A percentile compares a stretch with the other conserved stretches of the same genome.
Evolutionary conservation across 64 coral and sea anemone species (phyloP).

Genomic region (Astreopora myriophthalma): DNA sequence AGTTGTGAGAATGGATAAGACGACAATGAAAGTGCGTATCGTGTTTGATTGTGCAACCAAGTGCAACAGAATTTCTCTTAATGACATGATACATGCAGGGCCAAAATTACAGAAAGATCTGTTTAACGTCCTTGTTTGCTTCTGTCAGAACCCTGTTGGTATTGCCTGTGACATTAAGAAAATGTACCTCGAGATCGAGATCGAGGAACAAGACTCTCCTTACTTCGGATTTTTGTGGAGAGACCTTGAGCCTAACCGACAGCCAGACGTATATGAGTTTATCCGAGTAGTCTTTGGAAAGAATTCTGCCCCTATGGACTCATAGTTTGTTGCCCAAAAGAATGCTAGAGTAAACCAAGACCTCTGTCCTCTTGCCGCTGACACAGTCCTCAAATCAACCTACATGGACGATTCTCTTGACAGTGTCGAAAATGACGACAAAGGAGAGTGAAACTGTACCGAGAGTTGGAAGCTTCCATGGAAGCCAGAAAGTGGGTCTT

Average conservation of each 20-base stretch:
- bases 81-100: conserved; percentile 40
- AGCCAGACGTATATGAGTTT: conserved; percentile 67
- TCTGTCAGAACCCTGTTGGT: conserved; percentile 25
- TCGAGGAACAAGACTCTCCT: conserved; percentile 42
- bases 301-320: conserved; percentile 64
- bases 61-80: conserved; percentile 3
- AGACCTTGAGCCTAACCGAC: conserved; percentile 17
- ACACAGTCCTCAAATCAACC: not conserved
- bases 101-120: conserved; percentile 47
- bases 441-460: conserved; percentile 39
- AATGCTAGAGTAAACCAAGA: conserved; percentile 57
- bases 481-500: conserved; percentile 72
- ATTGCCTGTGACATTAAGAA: conserved; percentile 48
- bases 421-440: conserved; percentile 24
- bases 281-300: conserved; percentile 71
- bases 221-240: conserved; percentile 61
- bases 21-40: conserved; percentile 36
- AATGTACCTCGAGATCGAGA: not conserved
- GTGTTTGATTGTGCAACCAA: conserved; percentile 13
- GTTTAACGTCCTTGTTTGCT: conserved; percentile 11
- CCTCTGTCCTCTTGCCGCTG: not conserved
- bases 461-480: conserved; percentile 16
- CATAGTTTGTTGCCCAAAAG: conserved; percentile 65
- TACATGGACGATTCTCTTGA: conserved; percentile 75
- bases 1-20: conserved; percentile 48